A percentile compares a stretch with the other conserved stretches of the same genome.
These are phyloP conservation scores for Drosophila nasuta DNA, from an alignment of 1,140 invertebrate genomes.

Conservation along the genomic window DNA sequence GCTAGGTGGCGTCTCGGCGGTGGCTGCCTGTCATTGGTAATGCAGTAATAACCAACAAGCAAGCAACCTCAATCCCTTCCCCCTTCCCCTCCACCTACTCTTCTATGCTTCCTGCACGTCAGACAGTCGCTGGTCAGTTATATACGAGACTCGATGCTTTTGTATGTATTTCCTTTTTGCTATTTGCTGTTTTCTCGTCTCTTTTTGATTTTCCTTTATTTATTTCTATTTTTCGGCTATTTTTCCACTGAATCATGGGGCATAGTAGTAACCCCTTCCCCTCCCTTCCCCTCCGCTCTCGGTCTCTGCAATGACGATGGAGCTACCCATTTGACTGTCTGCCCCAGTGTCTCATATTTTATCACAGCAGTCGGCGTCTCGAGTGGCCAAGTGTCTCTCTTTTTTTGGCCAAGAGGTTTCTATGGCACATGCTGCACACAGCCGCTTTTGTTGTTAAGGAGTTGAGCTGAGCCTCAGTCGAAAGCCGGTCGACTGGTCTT, in stretches of 20 bases:
- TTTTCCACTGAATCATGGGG: constrained; percentile 75
- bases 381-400: constrained; percentile 75
- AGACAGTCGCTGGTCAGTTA: constrained; percentile 44
- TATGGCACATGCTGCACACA: constrained; percentile 73
- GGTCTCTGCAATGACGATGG: constrained; percentile 7
- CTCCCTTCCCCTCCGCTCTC: background rate
- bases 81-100: too few species aligned
- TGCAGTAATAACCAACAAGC: constrained; percentile 52
- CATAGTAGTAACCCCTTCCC: background rate
- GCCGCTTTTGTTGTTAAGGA: constrained; percentile 56
- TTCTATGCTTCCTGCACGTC: constrained; percentile 37
- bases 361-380: constrained; percentile 72
- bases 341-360: constrained; percentile 83
- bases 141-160: constrained; percentile 24
- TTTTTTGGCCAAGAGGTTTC: constrained; percentile 54
- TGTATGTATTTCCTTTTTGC: constrained; percentile 35
- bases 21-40: constrained; percentile 56
- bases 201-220: background rate
- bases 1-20: constrained; percentile 73
- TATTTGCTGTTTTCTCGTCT: background rate
- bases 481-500: constrained; percentile 28
- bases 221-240: constrained; percentile 50
- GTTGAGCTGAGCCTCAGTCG: constrained; percentile 1
- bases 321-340: constrained; percentile 70
- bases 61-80: too few species aligned